These are phyloP conservation scores for Machimus atricapillus DNA, from an alignment of 2,888 invertebrate species.

Conservation along the genomic window DNA sequence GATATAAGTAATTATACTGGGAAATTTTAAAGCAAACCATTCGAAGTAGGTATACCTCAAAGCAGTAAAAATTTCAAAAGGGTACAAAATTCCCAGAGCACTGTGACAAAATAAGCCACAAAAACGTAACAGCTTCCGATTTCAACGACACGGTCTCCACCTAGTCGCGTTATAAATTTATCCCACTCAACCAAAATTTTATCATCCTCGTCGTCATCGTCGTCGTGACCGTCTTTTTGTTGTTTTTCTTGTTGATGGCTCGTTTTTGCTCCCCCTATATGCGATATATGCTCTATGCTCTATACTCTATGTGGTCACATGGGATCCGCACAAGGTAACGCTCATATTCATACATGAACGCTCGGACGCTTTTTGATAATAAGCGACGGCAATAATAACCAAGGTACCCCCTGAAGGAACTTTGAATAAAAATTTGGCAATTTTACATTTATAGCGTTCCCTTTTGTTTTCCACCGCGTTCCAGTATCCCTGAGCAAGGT, in stretches of 20 bases:
- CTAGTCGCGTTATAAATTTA: constrained; percentile 9
- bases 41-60: not conserved
- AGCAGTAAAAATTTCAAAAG: not conserved
- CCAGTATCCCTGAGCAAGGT: not conserved
- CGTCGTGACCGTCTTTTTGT: not conserved
- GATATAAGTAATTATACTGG: not conserved
- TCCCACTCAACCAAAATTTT: constrained; percentile 17
- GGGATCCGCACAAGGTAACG: constrained; percentile 38
- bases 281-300: not conserved
- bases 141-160: not conserved
- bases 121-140: not conserved
- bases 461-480: not conserved
- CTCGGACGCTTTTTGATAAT: constrained; percentile 52
- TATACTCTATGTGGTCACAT: not conserved
- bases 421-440: constrained; percentile 42
- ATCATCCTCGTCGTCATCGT: not conserved
- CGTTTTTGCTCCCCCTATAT: not conserved
- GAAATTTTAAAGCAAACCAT: not conserved
- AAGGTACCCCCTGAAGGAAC: constrained; percentile 35
- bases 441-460: constrained; percentile 25
- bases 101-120: not conserved
- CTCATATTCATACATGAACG: constrained; percentile 51
- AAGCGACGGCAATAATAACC: constrained; percentile 48
- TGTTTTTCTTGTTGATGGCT: constrained; percentile 26
- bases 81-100: not conserved